Conservation (phyloP, 2,113 vertebrate genomes). For the Anguilla rostrata region DNA sequence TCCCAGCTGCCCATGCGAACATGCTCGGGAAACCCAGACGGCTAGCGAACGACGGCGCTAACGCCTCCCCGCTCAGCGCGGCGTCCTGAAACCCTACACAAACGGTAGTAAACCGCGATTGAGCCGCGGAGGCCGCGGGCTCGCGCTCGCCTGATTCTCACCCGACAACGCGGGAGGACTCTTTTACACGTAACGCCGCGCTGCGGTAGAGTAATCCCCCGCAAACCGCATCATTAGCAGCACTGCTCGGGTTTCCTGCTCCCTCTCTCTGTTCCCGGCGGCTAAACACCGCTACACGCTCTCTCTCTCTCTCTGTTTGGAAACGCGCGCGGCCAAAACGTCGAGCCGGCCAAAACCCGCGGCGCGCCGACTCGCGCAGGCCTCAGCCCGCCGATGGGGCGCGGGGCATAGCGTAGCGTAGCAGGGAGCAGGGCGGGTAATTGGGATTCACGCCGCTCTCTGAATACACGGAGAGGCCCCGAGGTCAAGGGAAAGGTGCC, state of each 20-base stretch:
- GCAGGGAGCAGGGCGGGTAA: not conserved
- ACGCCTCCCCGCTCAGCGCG: too few relatives aligned
- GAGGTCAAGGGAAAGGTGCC: not conserved
- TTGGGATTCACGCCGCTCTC: not conserved
- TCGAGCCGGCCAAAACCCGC: not conserved
- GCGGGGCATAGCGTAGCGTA: not conserved
- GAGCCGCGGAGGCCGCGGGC: not conserved
- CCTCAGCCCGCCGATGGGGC: too few relatives aligned
- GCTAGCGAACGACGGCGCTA: not conserved
- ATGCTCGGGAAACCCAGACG: slow-evolving; percentile 6
- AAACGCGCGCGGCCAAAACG: slow-evolving; percentile 24
- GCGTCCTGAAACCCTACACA: not conserved
- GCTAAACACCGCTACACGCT: slow-evolving; percentile 43
- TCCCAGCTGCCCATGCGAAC: slow-evolving; percentile 11
- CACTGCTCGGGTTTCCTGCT: slow-evolving; percentile 45
- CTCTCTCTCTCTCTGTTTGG: not conserved
- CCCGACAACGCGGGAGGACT: not conserved
- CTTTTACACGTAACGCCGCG: not conserved
- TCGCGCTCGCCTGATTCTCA: slow-evolving; percentile 1
- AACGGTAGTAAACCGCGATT: not conserved
- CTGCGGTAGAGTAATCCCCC: slow-evolving; percentile 35
- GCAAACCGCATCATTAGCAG: slow-evolving; percentile 44
- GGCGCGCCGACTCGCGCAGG: too few relatives aligned
- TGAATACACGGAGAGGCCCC: not conserved
- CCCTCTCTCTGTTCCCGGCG: slow-evolving; percentile 40